Conservation (phyloP, 2,888 invertebrate species). For the Drosophila formosana region DNA sequence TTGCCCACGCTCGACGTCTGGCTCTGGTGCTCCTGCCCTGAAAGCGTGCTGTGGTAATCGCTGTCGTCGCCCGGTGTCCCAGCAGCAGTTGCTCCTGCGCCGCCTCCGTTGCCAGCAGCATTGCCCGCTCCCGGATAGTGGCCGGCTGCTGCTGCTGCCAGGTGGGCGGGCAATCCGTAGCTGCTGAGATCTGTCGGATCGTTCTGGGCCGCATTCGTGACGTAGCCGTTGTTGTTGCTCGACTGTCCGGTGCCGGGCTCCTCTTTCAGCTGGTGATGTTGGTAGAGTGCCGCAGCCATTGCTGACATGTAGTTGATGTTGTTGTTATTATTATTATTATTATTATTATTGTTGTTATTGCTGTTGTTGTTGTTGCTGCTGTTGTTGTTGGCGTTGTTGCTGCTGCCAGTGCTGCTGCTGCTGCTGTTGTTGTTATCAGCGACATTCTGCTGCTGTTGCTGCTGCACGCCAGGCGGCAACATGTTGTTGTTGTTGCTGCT, state of each 20-base stretch:
- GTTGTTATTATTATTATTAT: slow-evolving; percentile 68
- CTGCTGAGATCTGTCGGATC: slow-evolving; percentile 83
- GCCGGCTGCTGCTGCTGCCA: slow-evolving; percentile 66
- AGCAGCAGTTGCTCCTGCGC: slow-evolving; percentile 54
- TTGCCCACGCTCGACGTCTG: slow-evolving; percentile 71
- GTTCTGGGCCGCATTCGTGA: slow-evolving; percentile 82
- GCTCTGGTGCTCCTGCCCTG: slow-evolving; percentile 81
- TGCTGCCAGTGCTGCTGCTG: slow-evolving; percentile 53
- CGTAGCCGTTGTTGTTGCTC: slow-evolving; percentile 56
- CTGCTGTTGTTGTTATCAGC: slow-evolving; percentile 59
- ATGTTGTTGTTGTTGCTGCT: slow-evolving; percentile 60
- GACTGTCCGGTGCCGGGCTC: slow-evolving; percentile 83
- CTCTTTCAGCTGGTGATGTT: slow-evolving; percentile 84
- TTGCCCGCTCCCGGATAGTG: slow-evolving; percentile 66
- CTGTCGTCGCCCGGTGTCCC: slow-evolving; percentile 71
- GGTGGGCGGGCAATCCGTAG: slow-evolving; percentile 78
- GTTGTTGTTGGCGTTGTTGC: background rate
- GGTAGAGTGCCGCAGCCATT: slow-evolving; percentile 78
- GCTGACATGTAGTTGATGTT: slow-evolving; percentile 84
- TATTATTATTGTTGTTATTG: slow-evolving; percentile 47
- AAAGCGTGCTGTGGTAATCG: slow-evolving; percentile 79
- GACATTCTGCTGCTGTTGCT: slow-evolving; percentile 65
- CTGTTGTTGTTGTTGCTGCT: slow-evolving; percentile 56
- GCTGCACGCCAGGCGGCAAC: slow-evolving; percentile 72
- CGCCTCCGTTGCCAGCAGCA: slow-evolving; percentile 25